phyloP scores from a whole-genome alignment of 2,797 vertebrate species.

The Poeciliopsis presidionis region DNA sequence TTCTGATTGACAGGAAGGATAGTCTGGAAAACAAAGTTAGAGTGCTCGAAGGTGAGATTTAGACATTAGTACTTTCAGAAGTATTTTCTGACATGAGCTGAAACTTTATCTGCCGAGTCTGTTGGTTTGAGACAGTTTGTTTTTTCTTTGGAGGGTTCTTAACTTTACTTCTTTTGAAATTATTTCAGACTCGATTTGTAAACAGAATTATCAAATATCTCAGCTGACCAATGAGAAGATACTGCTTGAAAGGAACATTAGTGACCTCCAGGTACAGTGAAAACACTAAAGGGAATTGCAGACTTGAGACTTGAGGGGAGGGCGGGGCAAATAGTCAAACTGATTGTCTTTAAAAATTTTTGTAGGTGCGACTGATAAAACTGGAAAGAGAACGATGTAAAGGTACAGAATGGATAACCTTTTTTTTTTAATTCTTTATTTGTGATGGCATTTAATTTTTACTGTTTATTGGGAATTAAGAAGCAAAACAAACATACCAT shows the following conservation, averaged over 20 bases:
- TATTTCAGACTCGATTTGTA: constrained; percentile 82
- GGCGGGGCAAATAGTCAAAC: not conserved
- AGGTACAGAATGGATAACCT: constrained; percentile 75
- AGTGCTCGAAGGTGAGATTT: constrained; percentile 87
- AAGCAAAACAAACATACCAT: not conserved
- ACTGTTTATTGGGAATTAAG: not conserved
- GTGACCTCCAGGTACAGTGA: constrained; percentile 81
- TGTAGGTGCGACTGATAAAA: constrained; percentile 83
- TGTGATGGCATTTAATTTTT: not conserved
- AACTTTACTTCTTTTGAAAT: not conserved
- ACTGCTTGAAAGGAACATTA: constrained; percentile 81
- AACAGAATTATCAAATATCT: constrained; percentile 84
- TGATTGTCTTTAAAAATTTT: not conserved
- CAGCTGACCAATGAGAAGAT: constrained; percentile 86
- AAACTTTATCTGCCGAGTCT: not conserved
- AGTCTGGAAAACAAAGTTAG: constrained; percentile 87
- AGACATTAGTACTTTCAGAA: not conserved
- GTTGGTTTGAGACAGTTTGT: not conserved
- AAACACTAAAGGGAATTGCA: not conserved
- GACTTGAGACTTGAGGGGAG: not conserved
- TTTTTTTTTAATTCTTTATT: not conserved
- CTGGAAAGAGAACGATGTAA: constrained; percentile 84
- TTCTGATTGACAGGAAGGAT: constrained; percentile 82
- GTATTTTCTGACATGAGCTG: not conserved
- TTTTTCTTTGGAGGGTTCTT: not conserved